Percentiles rank a stretch among this genome's conserved stretches.
These are phyloP conservation scores for Bathynomus jamesi DNA, from an alignment of 1,140 invertebrate genomes.

Conservation along the genomic window DNA sequence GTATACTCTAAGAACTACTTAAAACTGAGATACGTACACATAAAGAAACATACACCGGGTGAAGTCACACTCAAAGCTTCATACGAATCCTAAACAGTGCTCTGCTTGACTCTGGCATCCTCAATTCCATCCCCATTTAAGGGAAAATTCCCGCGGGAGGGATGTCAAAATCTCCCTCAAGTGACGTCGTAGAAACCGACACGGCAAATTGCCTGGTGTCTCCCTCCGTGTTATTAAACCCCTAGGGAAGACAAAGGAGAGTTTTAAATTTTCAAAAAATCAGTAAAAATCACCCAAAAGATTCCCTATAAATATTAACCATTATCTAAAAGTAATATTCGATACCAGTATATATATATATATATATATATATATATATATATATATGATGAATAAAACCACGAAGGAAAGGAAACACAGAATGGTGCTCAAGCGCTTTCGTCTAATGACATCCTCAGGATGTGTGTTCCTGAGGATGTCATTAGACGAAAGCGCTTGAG, in stretches of 20 bases:
- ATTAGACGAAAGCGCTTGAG: too few relatives aligned
- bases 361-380: neutral
- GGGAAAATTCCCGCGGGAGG: neutral
- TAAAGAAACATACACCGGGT: neutral
- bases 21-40: neutral
- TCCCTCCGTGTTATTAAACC: neutral
- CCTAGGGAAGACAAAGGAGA: neutral
- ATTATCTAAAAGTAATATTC: neutral
- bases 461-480: too few relatives aligned
- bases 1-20: neutral
- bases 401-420: neutral
- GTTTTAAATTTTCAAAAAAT: neutral
- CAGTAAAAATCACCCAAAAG: neutral
- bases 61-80: neutral
- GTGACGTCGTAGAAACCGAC: neutral
- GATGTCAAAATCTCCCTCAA: neutral
- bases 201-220: neutral
- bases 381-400: neutral
- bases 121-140: neutral
- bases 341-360: neutral
- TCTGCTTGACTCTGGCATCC: neutral
- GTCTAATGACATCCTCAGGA: too few relatives aligned
- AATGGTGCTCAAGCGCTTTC: too few relatives aligned
- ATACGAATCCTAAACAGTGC: neutral
- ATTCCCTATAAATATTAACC: neutral